A percentile compares a stretch with the other conserved stretches of the same genome.
These are phyloP conservation scores for Spodoptera littoralis DNA, from an alignment of 2,888 invertebrate genomes.

Conservation along the genomic window DNA sequence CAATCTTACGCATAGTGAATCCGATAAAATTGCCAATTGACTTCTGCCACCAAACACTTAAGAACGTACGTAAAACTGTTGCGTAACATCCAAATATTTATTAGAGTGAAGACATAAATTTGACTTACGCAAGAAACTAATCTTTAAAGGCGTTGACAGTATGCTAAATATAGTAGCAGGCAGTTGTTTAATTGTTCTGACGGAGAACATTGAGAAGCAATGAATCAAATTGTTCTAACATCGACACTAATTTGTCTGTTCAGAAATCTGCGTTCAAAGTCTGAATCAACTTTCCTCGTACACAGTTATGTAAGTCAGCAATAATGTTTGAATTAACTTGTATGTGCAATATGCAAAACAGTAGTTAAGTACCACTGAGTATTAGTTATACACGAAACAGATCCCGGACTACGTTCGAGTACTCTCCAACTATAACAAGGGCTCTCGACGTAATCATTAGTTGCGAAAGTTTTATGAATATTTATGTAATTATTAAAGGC, in stretches of 20 bases:
- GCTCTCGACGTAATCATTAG: constrained; percentile 44
- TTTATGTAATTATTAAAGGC: constrained; percentile 30
- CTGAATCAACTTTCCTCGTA: constrained; percentile 16
- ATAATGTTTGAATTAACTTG: constrained; percentile 38
- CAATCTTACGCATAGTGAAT: constrained; percentile 50
- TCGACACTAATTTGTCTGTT: too few species aligned
- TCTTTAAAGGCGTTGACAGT: constrained; percentile 24
- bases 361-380: constrained; percentile 34
- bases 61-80: constrained; percentile 57
- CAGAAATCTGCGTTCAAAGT: background rate
- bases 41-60: constrained; percentile 62
- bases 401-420: constrained; percentile 41
- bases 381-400: constrained; percentile 39
- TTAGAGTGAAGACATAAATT: constrained; percentile 62
- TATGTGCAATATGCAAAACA: constrained; percentile 47
- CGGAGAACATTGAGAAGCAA: too few species aligned
- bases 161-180: constrained; percentile 5
- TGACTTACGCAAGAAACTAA: constrained; percentile 55
- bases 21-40: constrained; percentile 60
- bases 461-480: constrained; percentile 20
- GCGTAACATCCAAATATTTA: constrained; percentile 64
- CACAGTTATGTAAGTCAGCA: constrained; percentile 17
- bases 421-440: constrained; percentile 36
- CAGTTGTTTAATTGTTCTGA: too few species aligned
- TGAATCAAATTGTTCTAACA: too few species aligned